phyloP scores from a whole-genome alignment of 2,797 vertebrate species.

The Pterois miles region DNA sequence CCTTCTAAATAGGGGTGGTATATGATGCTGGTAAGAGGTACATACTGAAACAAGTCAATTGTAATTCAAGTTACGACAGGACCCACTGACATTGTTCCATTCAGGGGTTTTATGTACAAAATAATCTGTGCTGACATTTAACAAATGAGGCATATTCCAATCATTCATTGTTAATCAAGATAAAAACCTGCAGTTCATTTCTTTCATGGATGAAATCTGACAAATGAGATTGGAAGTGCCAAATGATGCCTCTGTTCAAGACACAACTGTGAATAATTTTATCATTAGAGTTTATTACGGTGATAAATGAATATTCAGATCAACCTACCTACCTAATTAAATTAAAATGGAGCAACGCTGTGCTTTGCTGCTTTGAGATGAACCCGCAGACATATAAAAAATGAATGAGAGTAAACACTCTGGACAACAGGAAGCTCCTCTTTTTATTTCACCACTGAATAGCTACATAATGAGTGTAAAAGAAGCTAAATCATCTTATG shows the following conservation, averaged over 20 bases:
- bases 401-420: slow-evolving; percentile 41
- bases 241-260: slow-evolving; percentile 13
- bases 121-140: background rate
- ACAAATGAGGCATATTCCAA: background rate
- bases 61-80: background rate
- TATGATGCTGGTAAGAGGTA: no score
- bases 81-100: background rate
- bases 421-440: slow-evolving; percentile 23
- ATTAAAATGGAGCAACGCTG: slow-evolving; percentile 34
- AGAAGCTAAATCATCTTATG: slow-evolving; percentile 9
- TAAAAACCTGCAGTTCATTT: slow-evolving; percentile 1
- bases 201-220: slow-evolving; percentile 7
- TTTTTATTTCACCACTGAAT: slow-evolving; percentile 20
- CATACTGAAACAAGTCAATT: background rate
- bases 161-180: slow-evolving; percentile 11
- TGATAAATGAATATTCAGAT: slow-evolving; percentile 41
- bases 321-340: slow-evolving; percentile 33
- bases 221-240: slow-evolving; percentile 20
- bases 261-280: slow-evolving; percentile 28
- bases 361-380: slow-evolving; percentile 26
- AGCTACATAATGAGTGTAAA: slow-evolving; percentile 12
- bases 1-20: no score
- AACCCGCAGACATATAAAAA: slow-evolving; percentile 43
- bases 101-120: background rate
- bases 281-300: slow-evolving; percentile 10